Conservation (phyloP, 2,888 invertebrate genomes). For the Timandra comae region DNA sequence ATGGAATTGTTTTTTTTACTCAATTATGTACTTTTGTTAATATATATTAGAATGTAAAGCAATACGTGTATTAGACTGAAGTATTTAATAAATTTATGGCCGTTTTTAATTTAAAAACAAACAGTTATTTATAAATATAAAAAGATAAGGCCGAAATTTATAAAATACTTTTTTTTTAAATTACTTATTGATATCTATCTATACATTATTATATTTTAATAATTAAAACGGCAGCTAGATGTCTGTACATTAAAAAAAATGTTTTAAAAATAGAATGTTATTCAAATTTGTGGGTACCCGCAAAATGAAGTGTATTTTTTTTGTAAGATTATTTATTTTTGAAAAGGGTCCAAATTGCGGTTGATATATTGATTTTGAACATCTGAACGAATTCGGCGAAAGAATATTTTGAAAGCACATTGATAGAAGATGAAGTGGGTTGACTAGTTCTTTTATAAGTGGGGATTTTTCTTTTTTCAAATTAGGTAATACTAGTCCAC, state of each 20-base stretch:
- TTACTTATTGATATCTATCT: slow-evolving; percentile 7
- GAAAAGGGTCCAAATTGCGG: slow-evolving; percentile 12
- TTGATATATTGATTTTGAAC: slow-evolving; percentile 38
- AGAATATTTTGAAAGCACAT: slow-evolving; percentile 10
- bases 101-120: slow-evolving; percentile 10
- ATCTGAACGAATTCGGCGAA: slow-evolving; percentile 12
- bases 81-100: slow-evolving; percentile 65
- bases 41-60: slow-evolving; percentile 56
- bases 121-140: slow-evolving; percentile 6
- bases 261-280: slow-evolving; percentile 2
- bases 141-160: slow-evolving; percentile 58
- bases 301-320: not conserved
- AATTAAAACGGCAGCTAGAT: not conserved
- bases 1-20: slow-evolving; percentile 51
- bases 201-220: slow-evolving; percentile 2
- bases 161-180: slow-evolving; percentile 50
- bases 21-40: slow-evolving; percentile 41
- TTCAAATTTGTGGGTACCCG: not conserved
- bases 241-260: not conserved
- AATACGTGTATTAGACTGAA: slow-evolving; percentile 67
- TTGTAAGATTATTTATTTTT: not conserved
- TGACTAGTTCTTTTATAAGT: slow-evolving; percentile 11
- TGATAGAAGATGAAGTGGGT: not conserved
- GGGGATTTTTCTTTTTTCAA: slow-evolving; percentile 70
- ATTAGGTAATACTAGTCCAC: slow-evolving; percentile 72